Conservation (phyloP, 1,140 invertebrate genomes). For the Diabrotica virgifera region DNA sequence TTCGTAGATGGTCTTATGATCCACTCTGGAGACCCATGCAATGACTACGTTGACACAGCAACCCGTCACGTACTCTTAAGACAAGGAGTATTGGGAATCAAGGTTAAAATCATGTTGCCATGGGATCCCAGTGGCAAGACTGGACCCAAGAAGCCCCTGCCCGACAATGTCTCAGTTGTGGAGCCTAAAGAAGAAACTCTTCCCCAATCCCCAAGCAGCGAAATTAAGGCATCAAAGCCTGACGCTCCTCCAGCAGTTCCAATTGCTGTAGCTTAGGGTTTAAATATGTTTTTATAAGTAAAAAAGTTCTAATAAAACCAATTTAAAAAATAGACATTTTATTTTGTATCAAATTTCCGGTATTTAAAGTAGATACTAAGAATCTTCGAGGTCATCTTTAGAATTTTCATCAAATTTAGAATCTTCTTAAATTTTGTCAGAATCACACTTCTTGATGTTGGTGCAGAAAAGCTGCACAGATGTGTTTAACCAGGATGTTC, state of each 20-base stretch:
- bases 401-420: no score
- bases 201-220: slow-evolving; percentile 60
- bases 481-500: no score
- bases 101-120: slow-evolving; percentile 99
- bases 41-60: slow-evolving; percentile 97
- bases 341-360: no score
- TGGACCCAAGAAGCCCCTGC: slow-evolving; percentile 94
- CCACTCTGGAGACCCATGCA: slow-evolving; percentile 97
- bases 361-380: no score
- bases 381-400: no score
- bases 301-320: neutral
- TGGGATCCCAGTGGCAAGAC: slow-evolving; percentile 96
- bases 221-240: slow-evolving; percentile 58
- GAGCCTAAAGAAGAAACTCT: slow-evolving; percentile 88
- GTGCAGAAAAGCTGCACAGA: no score
- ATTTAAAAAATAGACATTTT: neutral
- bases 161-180: slow-evolving; percentile 93
- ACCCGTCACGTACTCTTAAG: slow-evolving; percentile 95
- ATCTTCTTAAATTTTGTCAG: no score
- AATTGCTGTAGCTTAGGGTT: slow-evolving; percentile 34
- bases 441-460: no score
- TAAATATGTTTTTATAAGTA: neutral
- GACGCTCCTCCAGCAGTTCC: slow-evolving; percentile 47
- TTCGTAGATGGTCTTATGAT: slow-evolving; percentile 99
- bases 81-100: slow-evolving; percentile 89